Evolutionary conservation across 2,113 vertebrate genomes (phyloP), one percentile per base, ranked within the genome.

Genomic region (Apistogramma diplotaenia): DNA sequence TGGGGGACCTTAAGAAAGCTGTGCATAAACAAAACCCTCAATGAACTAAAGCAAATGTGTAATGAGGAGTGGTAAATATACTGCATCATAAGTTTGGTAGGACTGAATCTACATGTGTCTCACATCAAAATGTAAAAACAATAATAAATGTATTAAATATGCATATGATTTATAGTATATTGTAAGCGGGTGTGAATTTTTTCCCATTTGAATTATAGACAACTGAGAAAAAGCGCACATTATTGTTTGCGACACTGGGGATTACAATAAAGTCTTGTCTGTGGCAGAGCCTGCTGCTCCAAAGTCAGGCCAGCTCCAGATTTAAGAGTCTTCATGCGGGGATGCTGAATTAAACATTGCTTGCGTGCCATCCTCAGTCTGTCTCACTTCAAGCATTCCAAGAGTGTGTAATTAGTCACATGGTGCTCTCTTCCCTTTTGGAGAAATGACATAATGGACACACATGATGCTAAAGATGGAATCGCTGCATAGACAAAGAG

Each of bases 301-400:
- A 65, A 78, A 80, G 72, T 67, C 19, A 53, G 71, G 70, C 82
- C 60, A 76, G 78, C 85, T 82, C 67, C 70, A 84, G 76, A 90
- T 87, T 89, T 83, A 78, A 90, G 83, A 87, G 74, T 87, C 83
- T 81, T 85, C 77, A 43, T 80, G 80, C 65, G 27, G 79, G 60
- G 93, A 87, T 23, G 77, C 81, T 89, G 92, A 93, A 91, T 93
- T 93, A 91, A 91, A 91, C 83, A 88, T 92, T 65, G 88, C 86
- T 75, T 78, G 75, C 82, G 62, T 70, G 89, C 89, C 81, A 82
- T 85, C 61, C 81, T 85, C 91, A 93, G 91, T 93, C 89, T 89
- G 87, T 13, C 56, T 40, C 79, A 67, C 74, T 88, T 86, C 87
- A 85, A 87, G 92, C 84, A 87, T 81, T 93, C 84, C 84, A 89